Conservation (phyloP, 2,797 vertebrate genomes). For the Nyctalus aviator region DNA sequence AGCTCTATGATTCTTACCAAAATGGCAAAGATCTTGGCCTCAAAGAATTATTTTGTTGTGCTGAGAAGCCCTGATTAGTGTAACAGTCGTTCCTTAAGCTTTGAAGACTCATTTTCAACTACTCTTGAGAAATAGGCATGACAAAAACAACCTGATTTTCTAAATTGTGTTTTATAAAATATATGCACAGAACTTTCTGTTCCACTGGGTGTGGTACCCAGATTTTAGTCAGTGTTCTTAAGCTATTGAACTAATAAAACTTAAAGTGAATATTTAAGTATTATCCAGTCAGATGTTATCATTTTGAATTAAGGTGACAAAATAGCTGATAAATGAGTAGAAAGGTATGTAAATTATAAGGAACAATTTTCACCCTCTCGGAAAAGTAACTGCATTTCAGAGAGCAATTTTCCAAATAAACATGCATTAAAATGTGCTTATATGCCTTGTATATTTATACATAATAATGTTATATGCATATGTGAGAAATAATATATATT, state of each 20-base stretch:
- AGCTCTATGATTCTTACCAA: not conserved
- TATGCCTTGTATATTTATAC: not conserved
- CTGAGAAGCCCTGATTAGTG: not conserved
- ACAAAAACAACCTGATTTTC: not conserved
- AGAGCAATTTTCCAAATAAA: slow-evolving; percentile 4
- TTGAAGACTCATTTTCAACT: not conserved
- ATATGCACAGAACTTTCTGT: not conserved
- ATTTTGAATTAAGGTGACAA: slow-evolving; percentile 52
- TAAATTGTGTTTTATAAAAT: not conserved
- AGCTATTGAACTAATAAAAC: slow-evolving; percentile 1
- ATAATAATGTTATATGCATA: not conserved
- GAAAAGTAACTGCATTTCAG: slow-evolving; percentile 44
- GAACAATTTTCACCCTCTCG: not conserved
- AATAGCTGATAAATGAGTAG: slow-evolving; percentile 26
- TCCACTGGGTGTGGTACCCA: not conserved
- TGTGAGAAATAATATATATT: not conserved
- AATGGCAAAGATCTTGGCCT: not conserved
- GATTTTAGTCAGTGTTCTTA: slow-evolving; percentile 33
- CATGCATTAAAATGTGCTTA: not conserved
- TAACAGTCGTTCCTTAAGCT: not conserved
- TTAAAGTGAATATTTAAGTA: slow-evolving; percentile 2
- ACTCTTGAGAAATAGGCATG: not conserved
- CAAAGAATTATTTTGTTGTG: not conserved
- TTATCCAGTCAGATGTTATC: not conserved
- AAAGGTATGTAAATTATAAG: not conserved